Evolutionary conservation across 2,888 invertebrate species (phyloP).

Genomic region (Taenaris catops): DNA sequence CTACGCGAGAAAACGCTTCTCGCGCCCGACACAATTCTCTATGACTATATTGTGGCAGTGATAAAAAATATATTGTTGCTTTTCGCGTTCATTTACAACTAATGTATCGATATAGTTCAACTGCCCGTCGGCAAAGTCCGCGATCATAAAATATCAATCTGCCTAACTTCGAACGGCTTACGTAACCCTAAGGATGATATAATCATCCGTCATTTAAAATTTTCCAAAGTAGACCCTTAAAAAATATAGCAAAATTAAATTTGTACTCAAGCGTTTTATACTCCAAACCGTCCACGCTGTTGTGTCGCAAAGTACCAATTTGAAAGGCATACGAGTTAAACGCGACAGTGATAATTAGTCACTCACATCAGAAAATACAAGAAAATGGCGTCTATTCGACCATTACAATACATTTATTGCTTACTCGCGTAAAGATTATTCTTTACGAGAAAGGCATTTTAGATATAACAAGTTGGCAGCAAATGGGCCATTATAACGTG

Average conservation of each 20-base stretch:
- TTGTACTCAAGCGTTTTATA: slow-evolving; percentile 57
- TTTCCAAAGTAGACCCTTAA: slow-evolving; percentile 21
- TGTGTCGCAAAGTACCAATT: slow-evolving; percentile 5
- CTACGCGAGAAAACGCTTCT: slow-evolving; percentile 7
- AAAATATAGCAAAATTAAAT: slow-evolving; percentile 35
- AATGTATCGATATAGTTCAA: slow-evolving; percentile 46
- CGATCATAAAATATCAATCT: slow-evolving; percentile 65
- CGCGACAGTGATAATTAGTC: too few relatives aligned
- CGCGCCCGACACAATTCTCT: slow-evolving; percentile 29
- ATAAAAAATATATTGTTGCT: slow-evolving; percentile 62
- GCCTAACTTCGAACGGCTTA: slow-evolving; percentile 42
- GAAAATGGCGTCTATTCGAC: too few relatives aligned
- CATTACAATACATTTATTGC: too few relatives aligned
- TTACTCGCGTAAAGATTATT: too few relatives aligned
- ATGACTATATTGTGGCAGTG: slow-evolving; percentile 69
- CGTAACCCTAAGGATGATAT: slow-evolving; percentile 37
- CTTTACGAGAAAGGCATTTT: too few relatives aligned
- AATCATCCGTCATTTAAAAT: slow-evolving; percentile 21
- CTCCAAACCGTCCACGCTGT: slow-evolving; percentile 34
- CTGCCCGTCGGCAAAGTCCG: too few relatives aligned
- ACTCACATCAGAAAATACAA: too few relatives aligned
- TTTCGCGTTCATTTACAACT: slow-evolving; percentile 12
- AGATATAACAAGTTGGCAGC: too few relatives aligned
- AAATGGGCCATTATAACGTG: neutral
- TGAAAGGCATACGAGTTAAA: too few relatives aligned